These are phyloP conservation scores for Tetramorium alpestre DNA, from an alignment of 1,140 invertebrate genomes.

Conservation along the genomic window DNA sequence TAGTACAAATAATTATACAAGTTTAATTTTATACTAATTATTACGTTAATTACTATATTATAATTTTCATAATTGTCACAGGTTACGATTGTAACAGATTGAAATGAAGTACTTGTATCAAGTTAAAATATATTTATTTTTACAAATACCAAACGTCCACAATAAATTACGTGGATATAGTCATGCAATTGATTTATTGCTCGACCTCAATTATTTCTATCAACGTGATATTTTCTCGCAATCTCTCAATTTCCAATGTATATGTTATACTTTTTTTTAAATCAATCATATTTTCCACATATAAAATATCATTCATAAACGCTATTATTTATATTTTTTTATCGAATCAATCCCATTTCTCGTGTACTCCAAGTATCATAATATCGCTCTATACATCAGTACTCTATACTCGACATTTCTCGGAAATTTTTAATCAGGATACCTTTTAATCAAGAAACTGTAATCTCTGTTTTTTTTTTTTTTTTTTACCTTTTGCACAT, in stretches of 20 bases:
- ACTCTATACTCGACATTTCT: neutral
- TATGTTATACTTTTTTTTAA: neutral
- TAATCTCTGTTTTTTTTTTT: neutral
- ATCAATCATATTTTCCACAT: slow-evolving; percentile 27
- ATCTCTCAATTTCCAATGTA: slow-evolving; percentile 38
- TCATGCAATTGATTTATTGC: slow-evolving; percentile 33
- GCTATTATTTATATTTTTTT: slow-evolving; percentile 32
- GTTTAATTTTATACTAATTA: neutral
- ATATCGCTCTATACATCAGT: neutral
- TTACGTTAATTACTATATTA: neutral
- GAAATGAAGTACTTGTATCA: neutral
- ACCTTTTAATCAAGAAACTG: slow-evolving; percentile 21
- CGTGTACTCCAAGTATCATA: neutral
- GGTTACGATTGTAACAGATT: neutral
- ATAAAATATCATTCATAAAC: slow-evolving; percentile 20
- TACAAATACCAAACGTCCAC: slow-evolving; percentile 6
- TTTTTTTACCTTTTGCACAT: neutral
- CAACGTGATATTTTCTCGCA: slow-evolving; percentile 29
- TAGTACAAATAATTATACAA: neutral
- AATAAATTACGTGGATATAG: slow-evolving; percentile 41
- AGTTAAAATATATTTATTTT: slow-evolving; percentile 16
- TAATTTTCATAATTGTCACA: neutral
- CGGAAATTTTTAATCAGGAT: neutral
- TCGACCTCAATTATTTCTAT: slow-evolving; percentile 38
- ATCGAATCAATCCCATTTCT: slow-evolving; percentile 19